These are phyloP conservation scores for Elysia chlorotica DNA, from an alignment of 1,140 invertebrate genomes.

Conservation along the genomic window DNA sequence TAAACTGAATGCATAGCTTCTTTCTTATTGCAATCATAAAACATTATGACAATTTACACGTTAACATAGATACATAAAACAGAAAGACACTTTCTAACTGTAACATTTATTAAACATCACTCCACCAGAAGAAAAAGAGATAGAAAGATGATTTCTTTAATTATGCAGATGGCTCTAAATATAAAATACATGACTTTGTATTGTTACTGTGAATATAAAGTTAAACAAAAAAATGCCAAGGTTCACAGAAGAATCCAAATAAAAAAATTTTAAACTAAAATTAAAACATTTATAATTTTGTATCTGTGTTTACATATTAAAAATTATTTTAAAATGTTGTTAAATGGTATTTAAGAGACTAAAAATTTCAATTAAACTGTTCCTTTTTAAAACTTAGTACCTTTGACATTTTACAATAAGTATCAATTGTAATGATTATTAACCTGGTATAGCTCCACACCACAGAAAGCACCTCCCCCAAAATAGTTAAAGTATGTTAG, in stretches of 20 bases:
- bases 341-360: background rate
- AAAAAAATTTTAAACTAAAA: background rate
- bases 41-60: background rate
- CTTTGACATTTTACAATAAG: too few species aligned
- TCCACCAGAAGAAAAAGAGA: background rate
- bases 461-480: too few species aligned
- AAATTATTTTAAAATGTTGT: too few species aligned
- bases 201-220: background rate
- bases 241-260: background rate
- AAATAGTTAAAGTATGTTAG: too few species aligned
- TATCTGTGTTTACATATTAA: too few species aligned
- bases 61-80: background rate
- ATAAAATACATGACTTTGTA: background rate
- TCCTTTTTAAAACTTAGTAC: too few species aligned
- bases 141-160: too few species aligned
- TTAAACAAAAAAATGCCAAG: background rate
- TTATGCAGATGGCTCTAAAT: too few species aligned
- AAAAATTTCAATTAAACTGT: background rate
- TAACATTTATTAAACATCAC: background rate
- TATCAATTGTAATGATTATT: too few species aligned
- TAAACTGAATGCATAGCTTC: background rate
- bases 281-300: background rate
- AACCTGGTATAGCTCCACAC: too few species aligned
- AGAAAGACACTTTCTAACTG: background rate
- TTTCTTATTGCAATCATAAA: background rate